Percentiles rank a stretch among this genome's conserved stretches.
phyloP scores from a whole-genome alignment of 2,113 vertebrate genomes.

The Clupea harengus region DNA sequence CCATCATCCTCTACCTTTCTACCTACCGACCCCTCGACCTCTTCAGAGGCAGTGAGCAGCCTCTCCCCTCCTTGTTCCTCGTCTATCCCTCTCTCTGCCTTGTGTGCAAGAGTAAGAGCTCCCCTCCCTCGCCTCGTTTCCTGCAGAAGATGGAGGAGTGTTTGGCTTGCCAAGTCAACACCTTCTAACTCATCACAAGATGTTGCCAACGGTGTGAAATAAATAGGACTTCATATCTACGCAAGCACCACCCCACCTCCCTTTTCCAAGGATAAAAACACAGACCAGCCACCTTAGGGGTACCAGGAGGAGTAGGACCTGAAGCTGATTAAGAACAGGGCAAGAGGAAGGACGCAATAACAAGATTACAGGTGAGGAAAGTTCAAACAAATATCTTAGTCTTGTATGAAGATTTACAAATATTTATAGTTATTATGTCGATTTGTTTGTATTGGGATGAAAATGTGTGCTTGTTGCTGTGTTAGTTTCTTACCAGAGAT shows the following conservation, averaged over 20 bases:
- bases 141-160: not conserved
- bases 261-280: not conserved
- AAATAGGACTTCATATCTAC: not conserved
- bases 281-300: not conserved
- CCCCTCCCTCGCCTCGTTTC: not conserved
- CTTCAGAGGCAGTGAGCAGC: not conserved
- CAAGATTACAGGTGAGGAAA: not conserved
- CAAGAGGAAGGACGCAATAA: not conserved
- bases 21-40: not conserved
- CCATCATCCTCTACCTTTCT: not conserved
- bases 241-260: not conserved
- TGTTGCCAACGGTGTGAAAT: not conserved
- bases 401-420: not conserved
- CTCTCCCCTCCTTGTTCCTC: not conserved
- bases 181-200: not conserved
- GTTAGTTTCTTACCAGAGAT: not conserved
- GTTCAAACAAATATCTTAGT: not conserved
- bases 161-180: not conserved
- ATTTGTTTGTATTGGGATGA: not conserved
- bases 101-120: constrained; percentile 10
- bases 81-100: constrained; percentile 14
- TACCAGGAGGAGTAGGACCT: not conserved
- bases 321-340: not conserved
- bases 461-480: not conserved
- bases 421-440: not conserved